Evolutionary conservation across 2,888 invertebrate species (phyloP).

Genomic region (Dryobotodes eremita): DNA sequence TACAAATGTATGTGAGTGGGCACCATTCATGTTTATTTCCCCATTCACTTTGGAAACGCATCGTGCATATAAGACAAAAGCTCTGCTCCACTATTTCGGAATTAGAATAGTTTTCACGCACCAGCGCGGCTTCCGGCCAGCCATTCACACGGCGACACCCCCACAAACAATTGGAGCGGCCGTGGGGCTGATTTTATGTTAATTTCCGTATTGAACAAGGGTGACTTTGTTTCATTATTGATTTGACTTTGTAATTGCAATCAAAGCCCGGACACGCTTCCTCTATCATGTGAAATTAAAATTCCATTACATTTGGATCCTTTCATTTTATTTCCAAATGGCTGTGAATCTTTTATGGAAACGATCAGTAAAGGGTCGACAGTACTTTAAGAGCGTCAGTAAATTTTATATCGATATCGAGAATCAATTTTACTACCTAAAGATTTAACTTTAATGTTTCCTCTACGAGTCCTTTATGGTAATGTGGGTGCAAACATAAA

Average conservation of each 20-base stretch:
- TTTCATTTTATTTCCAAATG: constrained; percentile 41
- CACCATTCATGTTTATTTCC: constrained; percentile 24
- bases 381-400: constrained; percentile 20
- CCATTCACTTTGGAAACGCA: constrained; percentile 45
- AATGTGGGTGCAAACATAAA: constrained; percentile 58
- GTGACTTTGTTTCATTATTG: constrained; percentile 79
- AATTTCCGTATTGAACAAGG: constrained; percentile 79
- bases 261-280: constrained; percentile 72
- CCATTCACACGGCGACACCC: constrained; percentile 75
- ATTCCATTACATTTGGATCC: constrained; percentile 56
- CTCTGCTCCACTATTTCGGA: constrained; percentile 69
- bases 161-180: constrained; percentile 77
- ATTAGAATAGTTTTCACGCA: constrained; percentile 87
- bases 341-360: constrained; percentile 31
- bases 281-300: constrained; percentile 67
- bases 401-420: constrained; percentile 41
- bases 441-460: constrained; percentile 61
- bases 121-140: constrained; percentile 80
- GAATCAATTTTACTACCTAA: constrained; percentile 35
- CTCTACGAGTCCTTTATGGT: constrained; percentile 54
- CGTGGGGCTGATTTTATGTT: constrained; percentile 89
- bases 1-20: background rate
- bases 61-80: constrained; percentile 54
- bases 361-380: constrained; percentile 26
- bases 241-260: constrained; percentile 79